phyloP scores from a whole-genome alignment of 2,888 invertebrate genomes.

The Oscheius myriophilus region DNA sequence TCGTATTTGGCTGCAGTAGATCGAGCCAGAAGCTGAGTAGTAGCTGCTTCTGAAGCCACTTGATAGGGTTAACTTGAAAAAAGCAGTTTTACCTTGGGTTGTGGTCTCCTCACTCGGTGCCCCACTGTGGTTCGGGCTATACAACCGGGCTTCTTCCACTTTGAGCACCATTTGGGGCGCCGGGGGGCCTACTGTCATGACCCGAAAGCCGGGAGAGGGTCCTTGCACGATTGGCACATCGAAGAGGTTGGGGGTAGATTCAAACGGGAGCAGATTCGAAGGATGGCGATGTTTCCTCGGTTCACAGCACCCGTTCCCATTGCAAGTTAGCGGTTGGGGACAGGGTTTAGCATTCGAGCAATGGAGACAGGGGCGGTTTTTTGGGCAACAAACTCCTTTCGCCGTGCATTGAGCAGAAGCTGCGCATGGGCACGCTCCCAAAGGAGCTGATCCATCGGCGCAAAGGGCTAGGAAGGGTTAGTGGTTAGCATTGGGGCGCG shows the following conservation, averaged over 20 bases:
- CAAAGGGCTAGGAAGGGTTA: slow-evolving; percentile 38
- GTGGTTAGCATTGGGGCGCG: background rate
- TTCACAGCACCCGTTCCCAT: slow-evolving; percentile 45
- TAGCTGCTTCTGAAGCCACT: slow-evolving; percentile 1
- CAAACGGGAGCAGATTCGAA: slow-evolving; percentile 29
- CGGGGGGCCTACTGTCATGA: background rate
- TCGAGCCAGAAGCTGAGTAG: slow-evolving; percentile 16
- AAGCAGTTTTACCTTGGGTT: background rate
- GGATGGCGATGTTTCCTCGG: slow-evolving; percentile 36
- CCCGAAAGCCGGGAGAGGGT: slow-evolving; percentile 22
- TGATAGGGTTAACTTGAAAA: too few relatives aligned
- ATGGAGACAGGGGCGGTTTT: slow-evolving; percentile 33
- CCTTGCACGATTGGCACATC: slow-evolving; percentile 35
- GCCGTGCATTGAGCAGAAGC: slow-evolving; percentile 41
- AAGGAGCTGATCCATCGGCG: slow-evolving; percentile 49
- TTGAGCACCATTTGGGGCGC: background rate
- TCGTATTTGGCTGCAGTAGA: slow-evolving; percentile 9
- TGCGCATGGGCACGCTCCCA: slow-evolving; percentile 46
- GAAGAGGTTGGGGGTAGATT: slow-evolving; percentile 34
- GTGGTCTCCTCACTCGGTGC: background rate
- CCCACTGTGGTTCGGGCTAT: too few relatives aligned
- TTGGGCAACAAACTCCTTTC: slow-evolving; percentile 49
- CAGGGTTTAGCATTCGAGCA: slow-evolving; percentile 49
- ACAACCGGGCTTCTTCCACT: background rate
- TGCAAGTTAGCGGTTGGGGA: slow-evolving; percentile 43